Percentiles rank a stretch among this genome's conserved stretches.
Conservation (phyloP, 2,797 vertebrate genomes). For the Coranthus polyacanthus region DNA sequence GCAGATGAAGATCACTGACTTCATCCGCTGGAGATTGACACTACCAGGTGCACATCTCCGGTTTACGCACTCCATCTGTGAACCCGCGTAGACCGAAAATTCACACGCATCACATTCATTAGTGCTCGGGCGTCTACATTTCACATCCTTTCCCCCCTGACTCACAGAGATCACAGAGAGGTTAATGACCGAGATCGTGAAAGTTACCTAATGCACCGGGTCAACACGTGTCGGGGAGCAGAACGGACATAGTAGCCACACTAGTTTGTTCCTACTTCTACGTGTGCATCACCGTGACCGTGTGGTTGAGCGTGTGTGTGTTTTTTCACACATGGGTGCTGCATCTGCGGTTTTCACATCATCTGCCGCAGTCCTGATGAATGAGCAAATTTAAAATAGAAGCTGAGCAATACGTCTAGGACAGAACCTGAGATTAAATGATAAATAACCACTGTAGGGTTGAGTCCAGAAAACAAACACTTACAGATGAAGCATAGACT, state of each 20-base stretch:
- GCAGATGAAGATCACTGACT: constrained; percentile 36
- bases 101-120: constrained; percentile 27
- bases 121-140: constrained; percentile 4
- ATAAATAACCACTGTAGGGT: not conserved
- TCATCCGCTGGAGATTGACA: constrained; percentile 48
- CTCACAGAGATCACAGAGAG: constrained; percentile 24
- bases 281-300: constrained; percentile 1
- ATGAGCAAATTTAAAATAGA: constrained; percentile 46
- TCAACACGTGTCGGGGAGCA: constrained; percentile 11
- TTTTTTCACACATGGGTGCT: constrained; percentile 25
- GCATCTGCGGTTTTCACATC: constrained; percentile 41
- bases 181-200: constrained; percentile 18
- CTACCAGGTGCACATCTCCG: constrained; percentile 46
- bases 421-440: constrained; percentile 7
- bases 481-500: not conserved
- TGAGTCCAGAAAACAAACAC: constrained; percentile 19
- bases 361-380: constrained; percentile 14
- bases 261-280: constrained; percentile 2
- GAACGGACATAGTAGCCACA: not conserved
- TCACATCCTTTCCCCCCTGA: constrained; percentile 25
- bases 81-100: constrained; percentile 6
- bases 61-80: not conserved
- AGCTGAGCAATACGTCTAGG: constrained; percentile 13
- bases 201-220: constrained; percentile 12
- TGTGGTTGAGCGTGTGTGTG: constrained; percentile 11